Evolutionary conservation across 2,888 invertebrate species (phyloP).

Genomic region (Caenorhabditis afra): DNA sequence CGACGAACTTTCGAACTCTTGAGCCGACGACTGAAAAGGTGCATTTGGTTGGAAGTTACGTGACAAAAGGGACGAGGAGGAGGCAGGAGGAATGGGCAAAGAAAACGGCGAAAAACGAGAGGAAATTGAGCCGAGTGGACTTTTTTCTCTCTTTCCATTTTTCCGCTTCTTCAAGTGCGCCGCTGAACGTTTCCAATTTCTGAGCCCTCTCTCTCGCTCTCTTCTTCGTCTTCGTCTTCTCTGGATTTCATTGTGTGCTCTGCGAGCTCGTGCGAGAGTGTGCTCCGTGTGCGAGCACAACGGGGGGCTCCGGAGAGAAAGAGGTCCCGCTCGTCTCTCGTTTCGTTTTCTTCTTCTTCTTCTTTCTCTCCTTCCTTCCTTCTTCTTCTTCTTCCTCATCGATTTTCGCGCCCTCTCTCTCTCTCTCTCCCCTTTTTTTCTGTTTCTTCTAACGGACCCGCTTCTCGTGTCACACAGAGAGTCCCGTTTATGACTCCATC

Average conservation of each 20-base stretch:
- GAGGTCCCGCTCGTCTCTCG: conserved; percentile 41
- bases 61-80: too few species aligned
- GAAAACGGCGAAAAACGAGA: background rate
- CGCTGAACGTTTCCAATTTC: conserved; percentile 46
- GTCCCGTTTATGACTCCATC: conserved; percentile 31
- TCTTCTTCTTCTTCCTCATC: conserved; percentile 17
- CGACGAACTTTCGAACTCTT: too few species aligned
- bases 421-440: conserved; percentile 27
- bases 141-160: conserved; percentile 1
- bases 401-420: conserved; percentile 5
- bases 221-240: conserved; percentile 9
- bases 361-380: conserved; percentile 21
- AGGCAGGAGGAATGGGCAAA: too few species aligned
- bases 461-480: background rate
- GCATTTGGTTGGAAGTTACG: too few species aligned
- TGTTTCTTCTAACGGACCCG: conserved; percentile 10
- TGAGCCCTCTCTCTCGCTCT: conserved; percentile 8
- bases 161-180: too few species aligned
- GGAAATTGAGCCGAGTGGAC: conserved; percentile 37
- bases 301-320: conserved; percentile 3
- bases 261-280: background rate
- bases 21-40: too few species aligned
- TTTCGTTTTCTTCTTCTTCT: conserved; percentile 32
- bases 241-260: conserved; percentile 10
- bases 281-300: conserved; percentile 1